Percentiles rank a stretch among this genome's conserved stretches.
These are phyloP conservation scores for Aegithalos caudatus DNA, from an alignment of 2,113 vertebrate genomes.

Conservation along the genomic window DNA sequence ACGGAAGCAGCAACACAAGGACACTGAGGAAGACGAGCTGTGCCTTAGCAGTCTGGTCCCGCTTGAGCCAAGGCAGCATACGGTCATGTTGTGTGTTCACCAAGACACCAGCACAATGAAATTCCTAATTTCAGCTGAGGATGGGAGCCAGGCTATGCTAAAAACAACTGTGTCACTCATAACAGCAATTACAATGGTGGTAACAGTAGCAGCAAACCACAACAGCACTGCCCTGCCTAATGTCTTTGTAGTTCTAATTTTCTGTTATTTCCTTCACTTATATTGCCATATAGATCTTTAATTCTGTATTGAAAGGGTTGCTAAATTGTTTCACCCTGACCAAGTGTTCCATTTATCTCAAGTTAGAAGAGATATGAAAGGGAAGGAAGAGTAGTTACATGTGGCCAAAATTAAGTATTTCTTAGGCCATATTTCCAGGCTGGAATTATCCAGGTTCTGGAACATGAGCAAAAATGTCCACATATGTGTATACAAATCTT, in stretches of 20 bases:
- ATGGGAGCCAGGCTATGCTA: background rate
- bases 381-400: background rate
- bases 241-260: background rate
- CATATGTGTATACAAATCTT: background rate
- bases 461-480: background rate
- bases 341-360: background rate
- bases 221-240: background rate
- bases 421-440: background rate
- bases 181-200: background rate
- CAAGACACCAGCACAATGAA: background rate
- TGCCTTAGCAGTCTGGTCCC: background rate
- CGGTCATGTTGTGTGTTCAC: background rate
- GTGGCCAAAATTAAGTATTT: background rate
- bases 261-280: background rate
- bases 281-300: background rate
- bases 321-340: background rate
- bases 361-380: background rate
- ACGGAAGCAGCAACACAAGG: background rate
- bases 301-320: background rate
- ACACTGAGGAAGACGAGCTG: background rate
- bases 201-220: background rate
- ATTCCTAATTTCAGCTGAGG: background rate
- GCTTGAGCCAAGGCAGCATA: background rate
- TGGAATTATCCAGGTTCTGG: background rate
- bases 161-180: background rate